Evolutionary conservation across 2,888 invertebrate genomes (phyloP).

Genomic region (Agelastica alni): DNA sequence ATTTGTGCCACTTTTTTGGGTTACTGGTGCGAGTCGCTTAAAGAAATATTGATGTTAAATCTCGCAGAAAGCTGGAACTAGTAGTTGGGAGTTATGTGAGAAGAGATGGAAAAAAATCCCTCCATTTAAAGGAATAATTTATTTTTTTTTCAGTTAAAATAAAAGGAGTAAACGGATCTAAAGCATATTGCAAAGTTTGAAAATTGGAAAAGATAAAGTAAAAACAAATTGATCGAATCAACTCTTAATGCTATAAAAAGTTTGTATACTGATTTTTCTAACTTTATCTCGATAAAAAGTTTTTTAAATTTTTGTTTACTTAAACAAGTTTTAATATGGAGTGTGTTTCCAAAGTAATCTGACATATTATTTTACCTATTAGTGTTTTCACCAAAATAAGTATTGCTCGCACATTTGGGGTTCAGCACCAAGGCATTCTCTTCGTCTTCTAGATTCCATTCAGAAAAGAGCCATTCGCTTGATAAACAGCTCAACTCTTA

Average conservation of each 20-base stretch:
- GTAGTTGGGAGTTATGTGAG: conserved; percentile 14
- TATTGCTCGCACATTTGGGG: too few species aligned
- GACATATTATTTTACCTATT: too few species aligned
- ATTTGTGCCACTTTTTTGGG: conserved; percentile 28
- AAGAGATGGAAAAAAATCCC: conserved; percentile 19
- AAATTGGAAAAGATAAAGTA: background rate
- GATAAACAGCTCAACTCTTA: too few species aligned
- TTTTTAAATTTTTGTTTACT: too few species aligned
- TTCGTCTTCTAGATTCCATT: too few species aligned
- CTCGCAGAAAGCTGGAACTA: conserved; percentile 15
- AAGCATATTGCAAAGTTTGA: conserved; percentile 10
- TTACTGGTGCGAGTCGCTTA: conserved; percentile 33
- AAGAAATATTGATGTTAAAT: conserved; percentile 25
- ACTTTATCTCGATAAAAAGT: too few species aligned
- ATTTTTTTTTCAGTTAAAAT: conserved; percentile 15
- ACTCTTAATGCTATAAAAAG: background rate
- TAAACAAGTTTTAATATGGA: too few species aligned
- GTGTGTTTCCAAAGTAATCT: too few species aligned
- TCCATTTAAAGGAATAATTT: conserved; percentile 21
- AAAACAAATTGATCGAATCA: background rate
- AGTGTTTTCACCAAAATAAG: too few species aligned
- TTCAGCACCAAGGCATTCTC: too few species aligned
- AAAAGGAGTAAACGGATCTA: conserved; percentile 6
- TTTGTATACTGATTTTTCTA: too few species aligned
- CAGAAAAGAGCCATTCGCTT: too few species aligned